A percentile compares a stretch with the other conserved stretches of the same genome.
Evolutionary conservation across 2,888 invertebrate genomes (phyloP).

Genomic region (Ormyrus thymus): DNA sequence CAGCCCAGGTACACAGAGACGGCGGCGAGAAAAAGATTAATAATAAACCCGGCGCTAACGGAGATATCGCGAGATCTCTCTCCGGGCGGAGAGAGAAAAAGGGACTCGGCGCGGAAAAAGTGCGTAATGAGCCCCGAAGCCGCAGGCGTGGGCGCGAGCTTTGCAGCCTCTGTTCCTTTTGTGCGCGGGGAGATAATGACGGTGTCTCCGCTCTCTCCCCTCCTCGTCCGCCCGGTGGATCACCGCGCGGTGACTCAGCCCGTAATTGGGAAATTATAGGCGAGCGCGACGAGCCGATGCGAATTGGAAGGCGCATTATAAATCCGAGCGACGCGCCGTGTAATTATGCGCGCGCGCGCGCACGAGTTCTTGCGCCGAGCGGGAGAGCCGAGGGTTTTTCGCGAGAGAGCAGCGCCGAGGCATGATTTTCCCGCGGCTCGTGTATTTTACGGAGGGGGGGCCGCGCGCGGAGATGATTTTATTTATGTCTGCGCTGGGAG

Average conservation of each 20-base stretch:
- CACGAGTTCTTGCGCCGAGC: neutral
- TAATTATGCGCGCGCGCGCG: slow-evolving; percentile 22
- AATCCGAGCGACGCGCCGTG: slow-evolving; percentile 28
- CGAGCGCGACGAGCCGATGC: slow-evolving; percentile 4
- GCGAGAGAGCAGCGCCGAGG: no score
- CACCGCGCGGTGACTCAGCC: slow-evolving; percentile 58
- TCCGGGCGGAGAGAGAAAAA: neutral
- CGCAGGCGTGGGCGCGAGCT: slow-evolving; percentile 28
- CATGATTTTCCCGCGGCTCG: no score
- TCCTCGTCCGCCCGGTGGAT: neutral
- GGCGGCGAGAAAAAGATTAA: slow-evolving; percentile 24
- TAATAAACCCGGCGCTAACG: slow-evolving; percentile 27
- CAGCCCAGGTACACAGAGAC: slow-evolving; percentile 11
- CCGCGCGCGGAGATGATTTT: neutral
- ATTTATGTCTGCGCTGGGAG: neutral
- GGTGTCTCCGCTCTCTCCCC: neutral
- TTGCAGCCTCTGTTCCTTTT: neutral
- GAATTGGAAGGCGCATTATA: slow-evolving; percentile 21
- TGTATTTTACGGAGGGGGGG: neutral
- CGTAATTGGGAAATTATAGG: slow-evolving; percentile 61
- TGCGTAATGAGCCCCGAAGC: slow-evolving; percentile 40
- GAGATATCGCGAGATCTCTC: neutral
- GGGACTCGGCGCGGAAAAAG: neutral
- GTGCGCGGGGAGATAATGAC: slow-evolving; percentile 19
- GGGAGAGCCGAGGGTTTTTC: no score